A percentile compares a stretch with the other conserved stretches of the same genome.
phyloP scores from a whole-genome alignment of 2,113 vertebrate genomes.

The Triplophysa siluroides region DNA sequence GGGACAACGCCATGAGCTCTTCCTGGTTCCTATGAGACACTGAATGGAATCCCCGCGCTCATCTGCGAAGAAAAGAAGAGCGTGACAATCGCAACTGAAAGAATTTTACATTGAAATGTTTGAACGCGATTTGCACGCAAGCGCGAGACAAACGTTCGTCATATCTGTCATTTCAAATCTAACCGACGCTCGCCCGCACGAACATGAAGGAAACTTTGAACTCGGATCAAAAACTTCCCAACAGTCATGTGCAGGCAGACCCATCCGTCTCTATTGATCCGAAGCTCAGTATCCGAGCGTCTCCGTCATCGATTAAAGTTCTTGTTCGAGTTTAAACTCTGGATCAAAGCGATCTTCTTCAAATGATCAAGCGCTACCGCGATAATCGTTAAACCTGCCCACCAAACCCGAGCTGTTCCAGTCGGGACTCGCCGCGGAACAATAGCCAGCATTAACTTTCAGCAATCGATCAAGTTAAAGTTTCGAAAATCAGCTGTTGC shows the following conservation, averaged over 20 bases:
- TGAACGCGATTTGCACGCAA: not conserved
- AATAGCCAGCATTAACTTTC: conserved; percentile 19
- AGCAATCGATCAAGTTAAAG: conserved; percentile 5
- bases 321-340: not conserved
- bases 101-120: not conserved
- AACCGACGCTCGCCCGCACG: not conserved
- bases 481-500: not conserved
- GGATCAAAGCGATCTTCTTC: not conserved
- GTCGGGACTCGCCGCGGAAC: conserved; percentile 14
- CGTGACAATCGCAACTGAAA: not conserved
- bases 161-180: not conserved
- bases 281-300: not conserved
- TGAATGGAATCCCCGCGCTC: conserved; percentile 56
- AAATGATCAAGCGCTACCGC: not conserved
- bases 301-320: not conserved
- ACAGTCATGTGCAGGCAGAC: conserved; percentile 1
- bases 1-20: conserved; percentile 60
- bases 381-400: conserved; percentile 14
- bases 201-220: conserved; percentile 10
- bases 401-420: not conserved
- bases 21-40: conserved; percentile 56
- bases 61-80: conserved; percentile 59
- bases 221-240: conserved; percentile 13
- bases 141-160: not conserved
- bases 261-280: not conserved